Evolutionary conservation across 2,888 invertebrate species (phyloP), one percentile per base, ranked within the genome.

Genomic region (Cheilosia pagana): DNA sequence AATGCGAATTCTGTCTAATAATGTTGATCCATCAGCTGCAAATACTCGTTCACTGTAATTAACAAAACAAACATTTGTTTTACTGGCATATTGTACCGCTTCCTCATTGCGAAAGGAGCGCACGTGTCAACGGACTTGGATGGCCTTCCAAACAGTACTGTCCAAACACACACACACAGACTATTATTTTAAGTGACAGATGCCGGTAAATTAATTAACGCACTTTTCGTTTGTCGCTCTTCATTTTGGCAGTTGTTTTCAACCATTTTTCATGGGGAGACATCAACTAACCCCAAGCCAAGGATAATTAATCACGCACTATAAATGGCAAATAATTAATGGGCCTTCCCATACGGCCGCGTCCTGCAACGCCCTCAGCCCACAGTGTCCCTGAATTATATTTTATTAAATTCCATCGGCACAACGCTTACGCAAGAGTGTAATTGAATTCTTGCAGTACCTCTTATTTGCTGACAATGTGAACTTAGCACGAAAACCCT

Each of bases 251-350:
- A 35, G n/a, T 19, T 31, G 14, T 31, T 5, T 28, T n/a, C 19
- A 55, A 74, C 71, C 59, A 77, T 81, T 71, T 81, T 63, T 77
- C 81, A 77, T 48, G n/a, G 8, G 28, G 63, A 52, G 77, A 71
- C 59, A 76, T 59, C 70, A 63, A 60, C 53, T 53, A 53, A 74
- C 63, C 35, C 39, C 28, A 28, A 57, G 65, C 39, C 63, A 35
- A 71, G 23, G 52, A 65, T 55, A 53, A 81, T 81, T 67, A 76
- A 77, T 81, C 77, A 77, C 65, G 60, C 77, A 57, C 60, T 71
- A 71, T 81, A 60, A 59, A 65, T 65, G 63, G 23, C 10, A 52
- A 57, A 68, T 35, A 53, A 81, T 77, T 77, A 52, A 71, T 77
- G 70, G 48, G 59, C 63, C n/a, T 28, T 39, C 31, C 28, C 21